Base-by-base conservation (phyloP, 2,113 vertebrate genomes). In the Dryoscopus gambensis region DNA sequence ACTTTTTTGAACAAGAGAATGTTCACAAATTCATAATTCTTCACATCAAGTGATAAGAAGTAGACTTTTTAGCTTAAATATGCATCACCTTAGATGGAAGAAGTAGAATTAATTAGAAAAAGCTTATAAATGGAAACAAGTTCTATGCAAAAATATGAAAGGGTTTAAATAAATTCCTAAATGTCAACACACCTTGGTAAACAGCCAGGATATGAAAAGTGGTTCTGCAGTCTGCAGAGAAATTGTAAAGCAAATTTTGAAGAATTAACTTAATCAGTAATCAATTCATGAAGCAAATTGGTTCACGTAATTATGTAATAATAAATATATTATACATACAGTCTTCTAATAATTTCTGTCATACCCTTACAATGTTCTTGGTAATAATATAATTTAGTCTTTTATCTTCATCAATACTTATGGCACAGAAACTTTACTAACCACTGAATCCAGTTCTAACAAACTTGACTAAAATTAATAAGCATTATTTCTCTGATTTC, bases 1-100 rank as follows among this genome's bases (percentile, higher is more conserved):
- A 91, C 71, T 93, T 95, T 95, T 90, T 69, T 89, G 86, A 90
- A 96, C 84, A 95, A 94, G 92, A 94, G 85, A 93, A 91, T 14
- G 33, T 75, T 88, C 93, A 80, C 52, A 89, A 96, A 95, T 85
- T 90, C 35, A 2, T 79, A 82, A 88, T 59, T 89, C 70, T 83
- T 93, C 90, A 33, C 53, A 87, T 87, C 64, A 79, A 91, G 53
- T 44, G 57, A 16, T 57, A 89, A 71, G 74, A 87, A 93, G 57
- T 18, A 93, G 64, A 90, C 39, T 78, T 95, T 59, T 59, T 35
- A 69, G 63, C 42, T 93, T 59, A 89, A 92, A 71, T 84, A 92
- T 50, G 77, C 69, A 97, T 93, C 67, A 76, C 79, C 71, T 94
- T 74, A 93, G 88, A 94, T 78, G 49, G 63, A 88, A 79, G 55